A percentile compares a stretch with the other conserved stretches of the same genome.
These are phyloP conservation scores for Phycodurus eques DNA, from an alignment of 2,113 vertebrate species.

Conservation along the genomic window DNA sequence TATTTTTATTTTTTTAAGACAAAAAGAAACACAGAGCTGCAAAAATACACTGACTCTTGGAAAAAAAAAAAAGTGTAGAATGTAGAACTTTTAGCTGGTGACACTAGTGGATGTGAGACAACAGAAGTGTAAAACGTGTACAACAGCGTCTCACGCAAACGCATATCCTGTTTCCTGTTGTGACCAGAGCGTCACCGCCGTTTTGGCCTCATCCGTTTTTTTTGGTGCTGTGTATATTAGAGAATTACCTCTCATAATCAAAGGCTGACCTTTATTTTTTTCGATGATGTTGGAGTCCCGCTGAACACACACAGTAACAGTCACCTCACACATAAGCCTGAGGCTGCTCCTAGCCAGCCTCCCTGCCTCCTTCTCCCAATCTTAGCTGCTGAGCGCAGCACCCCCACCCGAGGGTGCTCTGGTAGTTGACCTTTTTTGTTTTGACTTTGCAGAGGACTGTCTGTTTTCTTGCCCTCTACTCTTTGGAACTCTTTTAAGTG, in stretches of 20 bases:
- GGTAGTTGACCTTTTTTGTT: neutral
- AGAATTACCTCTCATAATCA: conserved; percentile 68
- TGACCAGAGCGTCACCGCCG: neutral
- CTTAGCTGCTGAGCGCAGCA: neutral
- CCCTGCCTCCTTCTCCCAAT: neutral
- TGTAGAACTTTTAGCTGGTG: conserved; percentile 49
- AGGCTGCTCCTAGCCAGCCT: neutral
- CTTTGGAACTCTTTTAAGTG: conserved; percentile 1
- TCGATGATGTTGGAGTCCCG: conserved; percentile 39
- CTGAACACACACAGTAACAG: conserved; percentile 60
- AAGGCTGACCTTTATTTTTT: conserved; percentile 55
- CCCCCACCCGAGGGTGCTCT: neutral
- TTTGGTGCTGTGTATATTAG: conserved; percentile 62
- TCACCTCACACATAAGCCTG: conserved; percentile 68
- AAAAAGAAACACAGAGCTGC: conserved; percentile 51
- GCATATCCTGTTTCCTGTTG: conserved; percentile 45
- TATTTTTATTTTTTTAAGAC: neutral
- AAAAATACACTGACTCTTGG: conserved; percentile 66
- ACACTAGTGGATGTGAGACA: conserved; percentile 58
- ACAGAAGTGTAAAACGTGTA: conserved; percentile 52
- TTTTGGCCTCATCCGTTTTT: conserved; percentile 9
- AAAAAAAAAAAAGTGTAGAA: conserved; percentile 58
- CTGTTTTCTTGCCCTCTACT: neutral
- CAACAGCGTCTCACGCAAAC: conserved; percentile 56
- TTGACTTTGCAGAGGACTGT: neutral